Evolutionary conservation across 2,888 invertebrate genomes (phyloP), one percentile per base, ranked within the genome.

Genomic region (Acleris emargana): DNA sequence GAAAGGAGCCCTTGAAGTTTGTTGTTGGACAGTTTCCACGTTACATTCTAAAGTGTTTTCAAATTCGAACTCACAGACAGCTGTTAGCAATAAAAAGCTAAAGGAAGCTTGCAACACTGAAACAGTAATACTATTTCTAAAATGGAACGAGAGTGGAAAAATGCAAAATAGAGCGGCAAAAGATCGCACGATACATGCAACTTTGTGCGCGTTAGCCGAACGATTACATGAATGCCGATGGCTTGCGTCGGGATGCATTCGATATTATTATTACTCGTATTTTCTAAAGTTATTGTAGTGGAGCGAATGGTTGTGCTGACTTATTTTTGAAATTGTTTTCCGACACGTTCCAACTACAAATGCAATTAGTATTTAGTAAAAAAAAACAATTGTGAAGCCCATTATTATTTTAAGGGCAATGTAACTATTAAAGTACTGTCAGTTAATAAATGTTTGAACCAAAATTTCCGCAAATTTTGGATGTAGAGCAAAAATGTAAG

Each of bases 161-260:
- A 79, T 76, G 72, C 71, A 78, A 78, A 80, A 77, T 64, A 70
- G 71, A 78, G 75, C 68, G 63, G 61, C 68, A 75, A 77, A 76
- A 76, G 72, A 75, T 75, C 70, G 69, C 64, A 62, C 62, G 58
- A 72, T 71, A 68, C 63, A 68, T 58, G 58, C 52, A 32, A 52
- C 47, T 52, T 32, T 32, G 57, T 20, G 38, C 57, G 60, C 45
- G 18, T 68, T 38, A 64, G 68, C 66, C 70, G 69, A 74, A 71
- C 72, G 71, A 73, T 76, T 74, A 68, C 75, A 77, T 74, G 64
- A 75, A 76, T 72, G 71, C 70, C 71, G 67, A 68, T 66, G 62
- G n/a, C 28, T 68, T 64, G 43, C 42, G 66, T 67, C 52, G 50
- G 67, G 59, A 70, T 64, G 11, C 28, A 45, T 62, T 51, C 16